phyloP scores from a whole-genome alignment of 2,888 invertebrate species.

The Desoria tigrina region DNA sequence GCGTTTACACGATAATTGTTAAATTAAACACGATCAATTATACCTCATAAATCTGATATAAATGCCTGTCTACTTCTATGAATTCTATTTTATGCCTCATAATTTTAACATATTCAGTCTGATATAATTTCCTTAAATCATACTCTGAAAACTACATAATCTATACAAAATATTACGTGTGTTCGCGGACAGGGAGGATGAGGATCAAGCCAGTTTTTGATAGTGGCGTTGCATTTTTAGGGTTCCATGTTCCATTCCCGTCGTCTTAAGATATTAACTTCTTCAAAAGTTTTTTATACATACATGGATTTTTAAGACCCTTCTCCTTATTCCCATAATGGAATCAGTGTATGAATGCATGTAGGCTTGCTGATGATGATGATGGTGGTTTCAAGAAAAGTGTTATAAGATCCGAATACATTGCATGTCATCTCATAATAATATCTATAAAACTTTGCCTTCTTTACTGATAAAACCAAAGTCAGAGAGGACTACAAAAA shows the following conservation, averaged over 20 bases:
- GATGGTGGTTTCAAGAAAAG: background rate
- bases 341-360: conserved; percentile 11
- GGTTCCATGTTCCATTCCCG: background rate
- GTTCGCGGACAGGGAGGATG: conserved; percentile 21
- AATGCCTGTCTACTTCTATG: too few relatives aligned
- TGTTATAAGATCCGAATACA: conserved; percentile 5
- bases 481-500: conserved; percentile 1
- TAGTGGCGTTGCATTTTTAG: conserved; percentile 18
- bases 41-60: too few relatives aligned
- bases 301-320: conserved; percentile 15
- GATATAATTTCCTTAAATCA: too few relatives aligned
- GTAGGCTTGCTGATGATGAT: background rate
- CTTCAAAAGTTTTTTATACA: too few relatives aligned
- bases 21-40: too few relatives aligned
- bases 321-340: conserved; percentile 2
- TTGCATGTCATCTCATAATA: conserved; percentile 8
- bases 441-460: conserved; percentile 9
- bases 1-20: too few relatives aligned
- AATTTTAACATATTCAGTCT: too few relatives aligned
- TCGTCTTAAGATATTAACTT: conserved; percentile 5
- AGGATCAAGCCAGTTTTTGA: conserved; percentile 22
- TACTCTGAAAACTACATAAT: too few relatives aligned
- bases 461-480: background rate
- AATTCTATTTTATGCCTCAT: too few relatives aligned
- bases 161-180: too few relatives aligned